Percentiles rank a stretch among this genome's conserved stretches.
phyloP scores from a whole-genome alignment of 1,140 invertebrate species.

The Leptinotarsa defecta region DNA sequence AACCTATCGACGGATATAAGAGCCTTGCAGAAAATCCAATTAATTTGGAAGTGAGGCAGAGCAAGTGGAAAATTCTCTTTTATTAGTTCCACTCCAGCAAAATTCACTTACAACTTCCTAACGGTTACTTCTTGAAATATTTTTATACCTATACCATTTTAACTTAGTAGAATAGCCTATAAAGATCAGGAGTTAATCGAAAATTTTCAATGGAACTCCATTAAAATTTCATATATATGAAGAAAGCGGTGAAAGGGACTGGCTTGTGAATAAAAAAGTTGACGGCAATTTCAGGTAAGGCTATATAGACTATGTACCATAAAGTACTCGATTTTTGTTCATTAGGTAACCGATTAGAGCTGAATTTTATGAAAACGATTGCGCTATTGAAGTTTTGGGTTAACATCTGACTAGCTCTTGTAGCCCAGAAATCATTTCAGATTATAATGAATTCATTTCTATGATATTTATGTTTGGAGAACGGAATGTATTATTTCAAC shows the following conservation, averaged over 20 bases:
- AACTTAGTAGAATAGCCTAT: background rate
- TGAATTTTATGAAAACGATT: no score
- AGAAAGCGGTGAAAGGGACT: background rate
- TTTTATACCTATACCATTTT: background rate
- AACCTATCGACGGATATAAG: background rate
- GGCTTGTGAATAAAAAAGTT: background rate
- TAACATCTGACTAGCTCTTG: no score
- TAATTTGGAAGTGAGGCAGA: background rate
- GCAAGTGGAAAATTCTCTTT: constrained; percentile 3
- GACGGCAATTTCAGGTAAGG: background rate
- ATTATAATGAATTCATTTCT: no score
- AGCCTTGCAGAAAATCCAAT: background rate
- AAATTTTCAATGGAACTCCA: background rate
- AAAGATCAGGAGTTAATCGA: constrained; percentile 1
- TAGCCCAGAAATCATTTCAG: no score
- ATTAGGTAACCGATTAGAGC: no score
- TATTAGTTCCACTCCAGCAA: constrained; percentile 1
- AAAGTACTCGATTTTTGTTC: no score
- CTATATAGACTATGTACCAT: no score
- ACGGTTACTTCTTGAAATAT: background rate
- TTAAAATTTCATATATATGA: constrained; percentile 5
- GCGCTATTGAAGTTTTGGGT: no score
- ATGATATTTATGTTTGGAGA: no score
- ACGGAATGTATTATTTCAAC: no score
- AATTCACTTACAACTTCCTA: constrained; percentile 8